Evolutionary conservation across 1,140 invertebrate genomes (phyloP), one percentile per base, ranked within the genome.

Genomic region (Drosophila erecta): DNA sequence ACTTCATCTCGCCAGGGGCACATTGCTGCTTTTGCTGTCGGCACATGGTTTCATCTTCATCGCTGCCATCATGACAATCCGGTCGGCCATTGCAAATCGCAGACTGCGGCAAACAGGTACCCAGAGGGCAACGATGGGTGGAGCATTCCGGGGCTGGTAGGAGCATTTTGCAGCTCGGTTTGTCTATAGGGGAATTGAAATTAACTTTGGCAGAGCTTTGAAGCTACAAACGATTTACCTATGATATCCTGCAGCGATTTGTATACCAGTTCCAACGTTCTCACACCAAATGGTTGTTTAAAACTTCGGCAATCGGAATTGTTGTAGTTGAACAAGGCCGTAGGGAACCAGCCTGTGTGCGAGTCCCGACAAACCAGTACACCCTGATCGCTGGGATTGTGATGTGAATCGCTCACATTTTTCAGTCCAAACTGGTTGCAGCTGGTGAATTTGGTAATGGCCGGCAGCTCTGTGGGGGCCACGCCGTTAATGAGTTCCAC

Each of bases 1-100:
- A 97, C 81, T 94, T 94, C 53, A 97, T 90, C 76, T 96, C 93
- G 0, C 93, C 93, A 8, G 90, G 90, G 2, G 46, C 70, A 56
- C 90, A 92, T 14, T 35, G 73, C 33, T 76, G 54, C 12, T 70
- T 72, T 0, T 73, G 58, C 49, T 71, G 24, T 7, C 75, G 24
- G 77, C 95, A 96, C 5, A 93, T 83, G 53, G 92, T 67, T 22
- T 76, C 51, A 6, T 93, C 86, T 90, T 96, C 96, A 79, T 96
- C 96, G 11, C 91, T 92, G 15, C 93, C 94, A 76, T 95, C 94
- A 81, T 95, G 93, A 92, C 97, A 98, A 73, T 98, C 94, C 0
- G 80, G 81, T 44, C 95, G 92, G 0, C 95, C 95, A 86, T 98
- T 94, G 83, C 96, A 97, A 27, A 96, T 92, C 53, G 94, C 93